Base-by-base conservation (phyloP, 2,113 vertebrate genomes). In the Leucosticte australis region DNA sequence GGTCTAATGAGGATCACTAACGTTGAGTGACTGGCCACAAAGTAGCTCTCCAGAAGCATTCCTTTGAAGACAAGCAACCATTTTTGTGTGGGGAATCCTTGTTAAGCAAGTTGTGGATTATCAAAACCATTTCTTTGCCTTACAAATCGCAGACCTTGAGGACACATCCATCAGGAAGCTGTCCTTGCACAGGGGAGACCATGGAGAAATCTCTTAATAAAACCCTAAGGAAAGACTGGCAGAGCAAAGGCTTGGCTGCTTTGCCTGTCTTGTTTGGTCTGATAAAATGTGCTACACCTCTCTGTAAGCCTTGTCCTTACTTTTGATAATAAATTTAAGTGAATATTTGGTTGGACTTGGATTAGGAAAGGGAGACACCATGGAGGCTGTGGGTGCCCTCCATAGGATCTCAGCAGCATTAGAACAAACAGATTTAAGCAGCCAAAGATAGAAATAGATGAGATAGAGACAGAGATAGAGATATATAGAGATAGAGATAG, bases 1-100 rank as follows among this genome's bases (percentile, higher is more conserved):
- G 52, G 82, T 83, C 73, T 87, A 89, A 93, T 81, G 88, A 93
- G 88, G 73, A 92, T 82, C 91, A 71, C 47, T 23, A 67, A 55
- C 0, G 1, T 9, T 63, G 89, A 94, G 79, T 77, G 85, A 90
- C 50, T 88, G 78, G 44, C 71, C 92, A 75, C 75, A 46, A 10
- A 95, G 89, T 1, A 91, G 59, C 70, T 88, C 71, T 81, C 87
- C 79, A 70, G 67, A 83, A 89, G 52, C 37, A 26, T 46, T 81
- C 73, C 27, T 93, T 74, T 93, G 87, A 90, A 93, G 85, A 56
- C 56, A 88, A 56, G 16, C 59, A 64, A 28, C 10, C 9, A 33
- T 41, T 87, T 91, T 64, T 65, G 41, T 63, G 70, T 19, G 47
- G 64, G 39, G 42, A 67, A 35, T 35, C 79, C 86, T 86, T 83